Base-by-base conservation (phyloP, 1,140 invertebrate species). In the Mya arenaria region DNA sequence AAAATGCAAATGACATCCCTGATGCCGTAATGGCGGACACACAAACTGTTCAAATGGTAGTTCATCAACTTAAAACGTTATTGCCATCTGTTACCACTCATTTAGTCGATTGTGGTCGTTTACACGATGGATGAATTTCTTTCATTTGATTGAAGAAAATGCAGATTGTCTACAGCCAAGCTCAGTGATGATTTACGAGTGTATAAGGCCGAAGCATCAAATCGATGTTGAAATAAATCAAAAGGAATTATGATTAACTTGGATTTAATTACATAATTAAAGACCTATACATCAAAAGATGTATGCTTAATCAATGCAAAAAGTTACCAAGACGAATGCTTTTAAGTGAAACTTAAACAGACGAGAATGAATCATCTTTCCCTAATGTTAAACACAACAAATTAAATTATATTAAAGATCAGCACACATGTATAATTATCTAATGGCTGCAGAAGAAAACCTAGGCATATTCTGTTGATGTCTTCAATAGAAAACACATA, bases 31-130 rank as follows among this genome's bases (percentile, higher is more conserved):
- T 15, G 28, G 62, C 62, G 62, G 62, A 63, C 62, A 63, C 10
- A 63, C 62, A 63, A n/a, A 63, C 62, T 63, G 62, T 63, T 32
- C 6, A 63, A 28, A 63, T 63, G 32, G 62, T 63, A 63, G 62
- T 63, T 32, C 32, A 36, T 8, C 32, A 63, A 63, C 28, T 63
- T 63, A 36, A 63, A 63, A 8, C 8, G 17, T 6, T n/a, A n/a
- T 63, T 63, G 62, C 62, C 32, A n/a, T 17, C 62, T 63, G 32
- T 63, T 63, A 63, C 62, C 8, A 5, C 5, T 30, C 62, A 4
- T 63, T 63, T 63, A 36, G 62, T 34, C 28, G 62, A 63, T 63
- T 63, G 8, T 10, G n/a, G n/a, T n/a, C n/a, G n/a, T n/a, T n/a
- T n/a, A n/a, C n/a, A n/a, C n/a, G 28, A 60, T 60, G 56, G 56